Evolutionary conservation across 2,888 invertebrate genomes (phyloP), one percentile per base, ranked within the genome.

Genomic region (Copidosoma aretas): DNA sequence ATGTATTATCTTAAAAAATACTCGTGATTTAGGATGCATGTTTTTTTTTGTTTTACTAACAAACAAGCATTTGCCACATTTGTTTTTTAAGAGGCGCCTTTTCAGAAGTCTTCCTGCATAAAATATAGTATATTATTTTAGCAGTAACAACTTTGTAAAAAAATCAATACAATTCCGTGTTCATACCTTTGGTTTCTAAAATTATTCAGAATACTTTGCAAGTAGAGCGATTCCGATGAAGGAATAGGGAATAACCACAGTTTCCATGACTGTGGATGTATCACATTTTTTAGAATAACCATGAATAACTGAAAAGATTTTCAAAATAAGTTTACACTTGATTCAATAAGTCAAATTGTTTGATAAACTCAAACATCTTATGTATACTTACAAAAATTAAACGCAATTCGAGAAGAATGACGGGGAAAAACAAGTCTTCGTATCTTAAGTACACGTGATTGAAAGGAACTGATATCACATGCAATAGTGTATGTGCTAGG

Each of bases 31-130:
- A 21, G 41, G 5, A 17, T n/a, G 57, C 25, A 22, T 46, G 22
- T 25, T 25, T n/a, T 14, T 43, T 57, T 46, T 4, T 41, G 22
- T 19, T 62, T 54, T 43, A 68, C 69, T 69, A 52, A 71, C 71
- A 71, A 19, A 56, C 24, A n/a, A 69, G 43, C n/a, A 64, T 64
- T 69, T 71, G 65, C 67, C 69, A 71, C 46, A 71, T 64, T 62
- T 69, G 60, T 57, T 60, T 67, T 59, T 69, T 69, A 22, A 25
- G 49, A 46, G 15, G 17, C 3, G 22, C 19, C 32, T 19, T 41
- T 22, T 71, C 39, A 22, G 56, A 52, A 5, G 17, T 14, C 46
- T 62, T 69, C 15, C 68, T 68, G 21, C 19, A 65, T 32, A 57
- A 65, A 39, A 53, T 22, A 14, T 32, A 15, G 49, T 41, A 41